Evolutionary conservation across 2,113 vertebrate species (phyloP).

Genomic region (Phalacrocorax pelagicus): DNA sequence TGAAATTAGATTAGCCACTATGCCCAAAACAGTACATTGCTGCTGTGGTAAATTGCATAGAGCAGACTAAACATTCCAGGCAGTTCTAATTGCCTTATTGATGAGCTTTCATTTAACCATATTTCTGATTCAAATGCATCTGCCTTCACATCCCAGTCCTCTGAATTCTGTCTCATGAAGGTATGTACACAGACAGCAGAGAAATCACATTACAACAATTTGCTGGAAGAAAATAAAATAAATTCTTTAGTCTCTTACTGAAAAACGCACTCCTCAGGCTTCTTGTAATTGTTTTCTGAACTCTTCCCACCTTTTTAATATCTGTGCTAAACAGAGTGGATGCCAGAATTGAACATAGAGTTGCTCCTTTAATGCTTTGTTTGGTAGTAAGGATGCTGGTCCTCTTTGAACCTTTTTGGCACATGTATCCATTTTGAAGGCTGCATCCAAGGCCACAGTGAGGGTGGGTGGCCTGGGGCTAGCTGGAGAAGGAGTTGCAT

Average conservation of each 20-base stretch:
- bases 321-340: neutral
- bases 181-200: neutral
- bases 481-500: neutral
- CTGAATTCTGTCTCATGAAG: neutral
- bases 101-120: neutral
- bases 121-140: neutral
- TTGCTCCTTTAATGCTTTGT: neutral
- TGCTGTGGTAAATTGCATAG: neutral
- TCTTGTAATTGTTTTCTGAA: neutral
- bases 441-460: neutral
- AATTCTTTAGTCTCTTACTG: neutral
- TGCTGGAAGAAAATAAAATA: neutral
- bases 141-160: neutral
- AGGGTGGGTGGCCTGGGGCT: neutral
- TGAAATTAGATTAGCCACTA: neutral
- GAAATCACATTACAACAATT: neutral
- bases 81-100: neutral
- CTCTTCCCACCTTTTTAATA: constrained; percentile 7
- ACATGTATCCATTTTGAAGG: neutral
- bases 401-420: neutral
- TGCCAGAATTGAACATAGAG: neutral
- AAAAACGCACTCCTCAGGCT: neutral
- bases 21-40: neutral
- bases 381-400: neutral
- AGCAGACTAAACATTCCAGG: neutral